phyloP scores from a whole-genome alignment of 2,113 vertebrate species.

The Anseranas semipalmata region DNA sequence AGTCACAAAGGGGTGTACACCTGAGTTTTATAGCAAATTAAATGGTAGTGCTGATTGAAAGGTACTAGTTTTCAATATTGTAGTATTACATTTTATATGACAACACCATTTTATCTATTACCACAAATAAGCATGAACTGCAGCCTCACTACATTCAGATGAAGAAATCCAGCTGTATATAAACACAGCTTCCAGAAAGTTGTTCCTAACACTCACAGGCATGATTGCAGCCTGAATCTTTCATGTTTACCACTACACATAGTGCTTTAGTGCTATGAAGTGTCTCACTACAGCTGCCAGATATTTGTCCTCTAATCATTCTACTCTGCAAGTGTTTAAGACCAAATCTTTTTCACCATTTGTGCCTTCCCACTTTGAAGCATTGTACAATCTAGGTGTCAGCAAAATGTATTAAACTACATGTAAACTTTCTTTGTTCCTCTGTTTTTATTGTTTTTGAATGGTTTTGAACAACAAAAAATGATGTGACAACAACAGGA shows the following conservation, averaged over 20 bases:
- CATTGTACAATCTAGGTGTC: neutral
- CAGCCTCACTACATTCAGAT: neutral
- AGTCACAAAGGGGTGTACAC: neutral
- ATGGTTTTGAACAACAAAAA: neutral
- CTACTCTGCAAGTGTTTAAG: neutral
- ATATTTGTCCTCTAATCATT: neutral
- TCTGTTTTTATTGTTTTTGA: neutral
- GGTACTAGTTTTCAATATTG: neutral
- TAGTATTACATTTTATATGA: neutral
- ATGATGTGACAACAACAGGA: neutral
- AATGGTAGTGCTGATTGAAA: neutral
- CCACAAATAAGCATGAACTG: neutral
- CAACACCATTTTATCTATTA: neutral
- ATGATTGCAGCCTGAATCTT: neutral
- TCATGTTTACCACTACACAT: neutral
- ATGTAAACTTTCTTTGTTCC: neutral
- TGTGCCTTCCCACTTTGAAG: neutral
- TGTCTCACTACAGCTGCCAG: neutral
- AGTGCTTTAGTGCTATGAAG: neutral
- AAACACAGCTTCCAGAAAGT: neutral
- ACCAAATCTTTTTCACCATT: neutral
- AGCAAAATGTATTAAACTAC: slow-evolving; percentile 29
- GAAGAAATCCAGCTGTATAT: neutral
- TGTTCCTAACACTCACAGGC: neutral
- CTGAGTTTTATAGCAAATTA: neutral